These are phyloP conservation scores for Trematocara zebra DNA, from an alignment of 2,113 vertebrate species.

Conservation along the genomic window DNA sequence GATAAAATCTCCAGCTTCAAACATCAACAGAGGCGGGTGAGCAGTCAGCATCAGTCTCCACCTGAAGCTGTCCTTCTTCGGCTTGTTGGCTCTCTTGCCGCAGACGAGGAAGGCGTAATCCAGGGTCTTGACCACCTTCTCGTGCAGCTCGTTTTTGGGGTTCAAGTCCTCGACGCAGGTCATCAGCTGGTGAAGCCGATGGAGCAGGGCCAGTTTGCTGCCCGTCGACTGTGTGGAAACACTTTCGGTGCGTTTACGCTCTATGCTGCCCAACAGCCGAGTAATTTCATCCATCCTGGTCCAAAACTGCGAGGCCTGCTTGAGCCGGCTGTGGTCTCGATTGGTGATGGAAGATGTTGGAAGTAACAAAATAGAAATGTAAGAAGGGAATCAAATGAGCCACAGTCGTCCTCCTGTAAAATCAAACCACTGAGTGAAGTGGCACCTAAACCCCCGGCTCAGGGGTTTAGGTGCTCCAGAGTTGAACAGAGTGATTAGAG, in stretches of 20 bases:
- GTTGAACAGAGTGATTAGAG: neutral
- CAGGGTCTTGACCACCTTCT: conserved; percentile 67
- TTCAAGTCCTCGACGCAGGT: conserved; percentile 72
- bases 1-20: neutral
- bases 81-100: conserved; percentile 37
- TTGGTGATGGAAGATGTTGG: neutral
- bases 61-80: conserved; percentile 56
- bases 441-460: neutral
- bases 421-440: neutral
- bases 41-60: neutral
- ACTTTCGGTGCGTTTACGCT: conserved; percentile 44
- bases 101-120: conserved; percentile 71
- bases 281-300: conserved; percentile 33
- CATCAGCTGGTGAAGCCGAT: conserved; percentile 70
- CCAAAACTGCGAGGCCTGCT: neutral
- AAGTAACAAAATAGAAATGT: neutral
- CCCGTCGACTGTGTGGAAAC: conserved; percentile 52
- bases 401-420: neutral
- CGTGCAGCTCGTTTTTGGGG: conserved; percentile 56
- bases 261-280: neutral
- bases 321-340: neutral
- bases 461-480: neutral
- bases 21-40: neutral
- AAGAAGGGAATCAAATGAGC: neutral
- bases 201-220: conserved; percentile 62